A percentile compares a stretch with the other conserved stretches of the same genome.
Evolutionary conservation across 2,113 vertebrate genomes (phyloP).

Genomic region (Hippocampus guttulatus): DNA sequence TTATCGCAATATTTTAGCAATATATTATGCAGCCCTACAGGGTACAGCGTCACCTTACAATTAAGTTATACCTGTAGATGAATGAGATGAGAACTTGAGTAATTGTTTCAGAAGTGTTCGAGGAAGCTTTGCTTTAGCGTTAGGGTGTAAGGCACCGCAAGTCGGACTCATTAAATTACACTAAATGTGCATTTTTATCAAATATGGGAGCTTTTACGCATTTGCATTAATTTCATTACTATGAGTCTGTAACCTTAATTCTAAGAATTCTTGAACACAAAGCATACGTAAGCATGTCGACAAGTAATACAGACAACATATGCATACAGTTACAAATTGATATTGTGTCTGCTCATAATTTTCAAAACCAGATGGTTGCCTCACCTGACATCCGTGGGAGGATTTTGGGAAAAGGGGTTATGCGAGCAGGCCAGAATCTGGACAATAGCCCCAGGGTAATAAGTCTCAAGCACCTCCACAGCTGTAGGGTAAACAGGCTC

Average conservation of each 20-base stretch:
- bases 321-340: not conserved
- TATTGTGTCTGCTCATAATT: not conserved
- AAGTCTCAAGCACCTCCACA: constrained; percentile 93
- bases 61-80: no score
- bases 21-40: no score
- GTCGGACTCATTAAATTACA: not conserved
- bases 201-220: not conserved
- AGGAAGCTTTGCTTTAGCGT: not conserved
- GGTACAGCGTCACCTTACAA: no score
- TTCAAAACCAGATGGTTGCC: constrained; percentile 6
- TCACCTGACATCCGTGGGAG: constrained; percentile 90
- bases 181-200: not conserved
- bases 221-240: not conserved
- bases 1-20: no score
- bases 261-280: not conserved
- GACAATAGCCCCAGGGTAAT: constrained; percentile 93
- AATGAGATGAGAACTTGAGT: not conserved
- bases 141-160: not conserved
- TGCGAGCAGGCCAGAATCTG: constrained; percentile 95
- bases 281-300: not conserved
- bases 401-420: constrained; percentile 91
- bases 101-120: not conserved
- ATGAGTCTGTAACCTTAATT: not conserved
- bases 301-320: not conserved
- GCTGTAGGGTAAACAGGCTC: constrained; percentile 93